Base-by-base conservation (phyloP, 1,140 invertebrate genomes). In the Ooceraea biroi region DNA sequence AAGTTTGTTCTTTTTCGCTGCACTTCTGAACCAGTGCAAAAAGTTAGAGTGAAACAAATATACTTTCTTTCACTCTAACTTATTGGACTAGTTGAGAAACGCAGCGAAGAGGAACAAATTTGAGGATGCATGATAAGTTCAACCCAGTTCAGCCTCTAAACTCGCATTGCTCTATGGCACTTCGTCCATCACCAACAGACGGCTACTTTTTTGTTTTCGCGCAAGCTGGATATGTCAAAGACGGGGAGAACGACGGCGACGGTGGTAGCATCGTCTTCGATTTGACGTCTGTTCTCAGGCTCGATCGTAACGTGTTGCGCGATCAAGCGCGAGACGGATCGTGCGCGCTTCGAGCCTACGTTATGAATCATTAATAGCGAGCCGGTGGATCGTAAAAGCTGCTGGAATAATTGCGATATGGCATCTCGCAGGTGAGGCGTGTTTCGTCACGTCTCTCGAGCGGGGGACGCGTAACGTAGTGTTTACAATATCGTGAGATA, bases 341-440 rank as follows among this genome's bases (percentile, higher is more conserved):
- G 65, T 55, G 52, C 58, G 41, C 72, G 25, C 66, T 52, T 87
- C 83, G 73, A 86, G 58, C 77, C 36, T 36, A 36, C 65, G 76
- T 86, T 86, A 92, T 91, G 90, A 91, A 92, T 91, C 90, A 91
- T 93, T 91, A 85, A 93, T 90, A 86, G 88, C 87, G 86, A 87
- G 25, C 19, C 27, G 88, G 84, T 90, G 88, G 86, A 88, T 14
- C 80, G 88, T 90, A 92, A 50, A 25, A 68, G 36, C 44, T 66
- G 93, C 89, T 90, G 82, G 84, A 88, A 91, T 88, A 86, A 88
- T 17, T 41, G 50, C 92, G 90, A 92, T 88, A 94, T 94, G 93
- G 93, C 93, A 94, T 94, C 94, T 86, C 93, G 94, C 91, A 94
- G 94, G 94, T 94, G 89, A 94, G 93, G 72, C 90, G 90, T 80